A percentile compares a stretch with the other conserved stretches of the same genome.
Evolutionary conservation across 37 sponge, comb jelly and placozoan genomes (phyloP).

Genomic region (Agelas oroides): DNA sequence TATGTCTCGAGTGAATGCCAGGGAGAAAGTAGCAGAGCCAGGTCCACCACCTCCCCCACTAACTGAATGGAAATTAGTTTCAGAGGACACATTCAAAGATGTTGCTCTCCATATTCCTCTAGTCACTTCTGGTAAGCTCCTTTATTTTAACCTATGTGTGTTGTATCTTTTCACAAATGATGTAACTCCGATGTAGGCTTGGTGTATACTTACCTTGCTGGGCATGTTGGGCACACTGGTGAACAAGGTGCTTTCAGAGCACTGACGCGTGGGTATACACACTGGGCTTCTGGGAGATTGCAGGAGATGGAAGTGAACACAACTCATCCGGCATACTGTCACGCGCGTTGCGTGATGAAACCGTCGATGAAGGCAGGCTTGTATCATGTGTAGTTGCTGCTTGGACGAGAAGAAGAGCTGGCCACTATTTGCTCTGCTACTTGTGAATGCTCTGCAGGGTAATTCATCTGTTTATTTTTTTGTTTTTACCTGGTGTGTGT

Average conservation of each 20-base stretch:
- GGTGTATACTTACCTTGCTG: slow-evolving; percentile 43
- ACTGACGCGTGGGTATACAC: slow-evolving; percentile 56
- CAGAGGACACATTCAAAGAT: slow-evolving; percentile 6
- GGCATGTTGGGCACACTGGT: slow-evolving; percentile 37
- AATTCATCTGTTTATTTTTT: too few species aligned
- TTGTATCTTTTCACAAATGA: too few species aligned
- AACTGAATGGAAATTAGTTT: slow-evolving; percentile 45
- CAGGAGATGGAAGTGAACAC: background rate
- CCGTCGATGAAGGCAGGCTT: slow-evolving; percentile 9
- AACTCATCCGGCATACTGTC: background rate
- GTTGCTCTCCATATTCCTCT: slow-evolving; percentile 22
- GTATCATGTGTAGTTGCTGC: slow-evolving; percentile 34
- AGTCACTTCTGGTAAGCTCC: slow-evolving; percentile 52
- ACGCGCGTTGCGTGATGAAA: background rate
- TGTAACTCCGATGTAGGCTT: background rate
- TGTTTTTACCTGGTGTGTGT: too few species aligned
- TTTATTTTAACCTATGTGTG: too few species aligned
- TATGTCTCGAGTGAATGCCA: slow-evolving; percentile 30
- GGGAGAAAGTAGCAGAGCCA: slow-evolving; percentile 23
- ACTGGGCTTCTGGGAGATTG: slow-evolving; percentile 22
- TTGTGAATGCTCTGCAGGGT: slow-evolving; percentile 78
- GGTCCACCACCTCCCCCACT: too few species aligned
- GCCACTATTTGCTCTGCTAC: slow-evolving; percentile 60
- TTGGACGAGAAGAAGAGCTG: slow-evolving; percentile 39
- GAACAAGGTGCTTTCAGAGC: slow-evolving; percentile 69